Evolutionary conservation across 2,888 invertebrate genomes (phyloP), one percentile per base, ranked within the genome.

Genomic region (Autographa pulchrina): DNA sequence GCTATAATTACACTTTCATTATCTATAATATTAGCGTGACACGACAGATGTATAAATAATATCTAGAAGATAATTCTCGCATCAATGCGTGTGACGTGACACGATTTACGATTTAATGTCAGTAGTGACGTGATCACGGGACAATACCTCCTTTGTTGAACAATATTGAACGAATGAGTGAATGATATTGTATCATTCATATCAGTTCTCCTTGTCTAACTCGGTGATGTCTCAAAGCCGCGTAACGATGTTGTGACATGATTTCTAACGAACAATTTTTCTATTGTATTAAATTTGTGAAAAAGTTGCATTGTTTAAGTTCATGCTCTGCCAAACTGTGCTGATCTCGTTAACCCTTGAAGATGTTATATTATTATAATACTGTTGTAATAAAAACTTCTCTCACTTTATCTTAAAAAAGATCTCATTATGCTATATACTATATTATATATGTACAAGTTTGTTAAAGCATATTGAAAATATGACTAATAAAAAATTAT

Each of bases 91-190:
- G 71, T 65, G 63, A 31, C 35, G 58, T 68, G 80, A 68, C 74
- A 77, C 61, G 58, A 61, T 74, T 70, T 77, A 77, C 61, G 58
- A 61, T 74, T 70, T 77, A 78, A 78, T 80, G 82, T 84, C 80
- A 81, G 62, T 78, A 80, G 81, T 70, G 70, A 74, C 80, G 77
- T 75, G 70, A 77, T 70, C 62, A 38, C 35, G 52, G 41, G 52
- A 71, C 66, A 81, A 75, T 63, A 68, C 68, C 32, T 25, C 48
- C 43, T 25, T 72, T 78, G 70, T 74, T 43, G 31, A 60, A 59
- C 43, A 73, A 20, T 70, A 67, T 63, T 64, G 35, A 48, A 48
- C 48, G 48, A 48, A 48, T n/a, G 48, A 48, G 6, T 48, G 48
- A 48, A 48, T 48, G 48, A 48, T 48, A n/a, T 48, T n/a, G 48